phyloP scores from a whole-genome alignment of 2,888 invertebrate genomes.

The Branchinecta sandiegonensis region DNA sequence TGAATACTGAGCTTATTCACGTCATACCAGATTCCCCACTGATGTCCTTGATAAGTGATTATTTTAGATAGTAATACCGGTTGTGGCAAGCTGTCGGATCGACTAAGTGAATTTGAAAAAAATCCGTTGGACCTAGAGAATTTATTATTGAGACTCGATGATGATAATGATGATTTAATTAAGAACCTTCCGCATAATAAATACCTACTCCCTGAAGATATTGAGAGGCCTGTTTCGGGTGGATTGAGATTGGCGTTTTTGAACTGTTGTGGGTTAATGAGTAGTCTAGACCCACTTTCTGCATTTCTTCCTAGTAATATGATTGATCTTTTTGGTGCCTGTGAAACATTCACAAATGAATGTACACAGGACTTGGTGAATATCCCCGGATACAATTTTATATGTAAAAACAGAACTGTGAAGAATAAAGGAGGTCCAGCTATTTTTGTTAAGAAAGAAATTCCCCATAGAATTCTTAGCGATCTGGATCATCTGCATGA shows the following conservation, averaged over 20 bases:
- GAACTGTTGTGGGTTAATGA: background rate
- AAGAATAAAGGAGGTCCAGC: background rate
- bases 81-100: background rate
- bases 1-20: too few species aligned
- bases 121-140: background rate
- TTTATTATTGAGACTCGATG: background rate
- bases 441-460: background rate
- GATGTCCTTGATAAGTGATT: too few species aligned
- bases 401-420: background rate
- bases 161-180: conserved; percentile 1
- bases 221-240: conserved; percentile 4
- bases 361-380: background rate
- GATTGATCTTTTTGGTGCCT: background rate
- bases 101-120: conserved; percentile 6
- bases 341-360: background rate
- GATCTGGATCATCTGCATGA: background rate
- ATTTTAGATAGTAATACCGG: background rate
- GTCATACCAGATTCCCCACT: too few species aligned
- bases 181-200: background rate
- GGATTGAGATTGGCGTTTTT: background rate
- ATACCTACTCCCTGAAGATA: background rate
- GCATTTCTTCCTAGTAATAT: background rate
- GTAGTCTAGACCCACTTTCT: background rate
- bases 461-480: background rate
- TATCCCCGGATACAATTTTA: background rate